Conservation (phyloP, 2,888 invertebrate genomes). For the Barypeithes pellucidus region DNA sequence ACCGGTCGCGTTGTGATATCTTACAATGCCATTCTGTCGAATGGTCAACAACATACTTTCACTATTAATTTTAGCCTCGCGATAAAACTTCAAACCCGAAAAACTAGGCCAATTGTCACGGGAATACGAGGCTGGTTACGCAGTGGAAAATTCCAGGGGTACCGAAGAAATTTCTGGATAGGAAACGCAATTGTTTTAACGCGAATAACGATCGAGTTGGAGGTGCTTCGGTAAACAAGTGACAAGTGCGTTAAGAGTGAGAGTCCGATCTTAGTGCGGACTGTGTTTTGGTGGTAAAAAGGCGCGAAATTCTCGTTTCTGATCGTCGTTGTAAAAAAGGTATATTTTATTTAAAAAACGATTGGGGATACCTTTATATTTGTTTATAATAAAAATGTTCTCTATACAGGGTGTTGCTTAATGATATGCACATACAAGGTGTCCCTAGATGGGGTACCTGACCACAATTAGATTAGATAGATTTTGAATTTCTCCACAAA, state of each 20-base stretch:
- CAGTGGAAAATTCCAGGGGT: background rate
- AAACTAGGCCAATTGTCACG: too few relatives aligned
- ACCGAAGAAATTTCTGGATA: background rate
- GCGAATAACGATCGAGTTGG: background rate
- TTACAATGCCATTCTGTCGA: background rate
- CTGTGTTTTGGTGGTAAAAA: background rate
- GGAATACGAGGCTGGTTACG: background rate
- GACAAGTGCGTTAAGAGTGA: conserved; percentile 7
- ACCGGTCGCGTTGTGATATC: conserved; percentile 4
- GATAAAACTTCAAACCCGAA: background rate
- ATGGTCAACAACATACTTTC: too few relatives aligned
- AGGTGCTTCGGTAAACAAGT: conserved; percentile 9
- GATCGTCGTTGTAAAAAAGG: too few relatives aligned
- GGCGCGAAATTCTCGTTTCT: background rate
- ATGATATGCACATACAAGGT: too few relatives aligned
- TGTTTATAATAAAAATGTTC: too few relatives aligned
- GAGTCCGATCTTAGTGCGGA: background rate
- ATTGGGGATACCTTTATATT: too few relatives aligned
- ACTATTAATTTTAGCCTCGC: background rate
- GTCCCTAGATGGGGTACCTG: too few relatives aligned
- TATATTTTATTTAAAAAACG: too few relatives aligned
- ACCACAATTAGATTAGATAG: too few relatives aligned
- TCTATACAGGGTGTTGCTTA: too few relatives aligned
- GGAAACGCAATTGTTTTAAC: conserved; percentile 9
- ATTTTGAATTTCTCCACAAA: too few relatives aligned